Base-by-base conservation (phyloP, 2,797 vertebrate genomes). In the Taeniopygia guttata region DNA sequence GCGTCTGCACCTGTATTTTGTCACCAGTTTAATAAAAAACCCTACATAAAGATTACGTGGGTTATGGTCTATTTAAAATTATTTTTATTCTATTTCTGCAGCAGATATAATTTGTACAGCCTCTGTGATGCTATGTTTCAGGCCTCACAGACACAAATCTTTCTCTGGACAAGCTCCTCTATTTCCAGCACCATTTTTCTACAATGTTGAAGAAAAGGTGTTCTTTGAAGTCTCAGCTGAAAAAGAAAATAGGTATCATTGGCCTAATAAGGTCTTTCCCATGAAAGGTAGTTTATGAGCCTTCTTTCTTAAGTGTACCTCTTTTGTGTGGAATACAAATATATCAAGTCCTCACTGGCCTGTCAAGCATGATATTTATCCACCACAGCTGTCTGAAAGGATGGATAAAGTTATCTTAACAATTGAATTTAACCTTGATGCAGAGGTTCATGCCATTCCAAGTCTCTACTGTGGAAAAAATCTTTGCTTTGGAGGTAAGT, bases 191-290 rank as follows among this genome's bases (percentile, higher is more conserved):
- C 55, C 29, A 10, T 64, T 93, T 87, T 86, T 58, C 82, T 70
- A 55, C 30, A 58, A 72, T 70, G 14, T 72, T 74, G 64, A 88
- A 52, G 14, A 42, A 91, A 91, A 85, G 23, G 45, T 77, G 66
- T 49, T 78, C 67, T 91, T 82, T 91, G 87, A 95, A 93, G 70
- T 90, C 34, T 77, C 52, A 40, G 64, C 54, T 87, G 58, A 87
- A 89, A 83, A 79, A 80, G 70, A 90, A 90, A 94, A 80, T 51
- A 29, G 10, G 7, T 69, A 48, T 81, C 48, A 90, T 62, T 81
- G 40, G 64, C 60, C 67, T 81, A 87, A 62, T 80, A 87, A 96
- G 70, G 88, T 72, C 58, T 70, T 90, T 84, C 74, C 51, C 64
- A 78, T 74, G 79, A 88, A 93, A 93, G 59, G 73, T 34, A 78